phyloP scores from a whole-genome alignment of 2,113 vertebrate species.

The Pongo pygmaeus region DNA sequence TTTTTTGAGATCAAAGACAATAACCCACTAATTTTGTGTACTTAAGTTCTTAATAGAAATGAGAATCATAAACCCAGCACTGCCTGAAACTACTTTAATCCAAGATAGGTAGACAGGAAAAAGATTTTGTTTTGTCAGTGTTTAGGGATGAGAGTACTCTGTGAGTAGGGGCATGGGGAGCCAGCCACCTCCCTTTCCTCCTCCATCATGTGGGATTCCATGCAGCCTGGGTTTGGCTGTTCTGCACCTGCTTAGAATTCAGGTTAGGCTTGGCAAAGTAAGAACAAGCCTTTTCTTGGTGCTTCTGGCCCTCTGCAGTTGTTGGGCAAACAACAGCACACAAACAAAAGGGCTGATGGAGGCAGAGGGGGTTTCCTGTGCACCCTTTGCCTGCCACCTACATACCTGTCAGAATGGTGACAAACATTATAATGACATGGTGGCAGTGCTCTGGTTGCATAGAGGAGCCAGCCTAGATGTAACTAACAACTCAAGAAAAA shows the following conservation, averaged over 20 bases:
- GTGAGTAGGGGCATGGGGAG: background rate
- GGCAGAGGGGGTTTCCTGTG: background rate
- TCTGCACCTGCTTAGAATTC: background rate
- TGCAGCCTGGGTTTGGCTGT: rapidly evolving
- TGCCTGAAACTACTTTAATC: background rate
- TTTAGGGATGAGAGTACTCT: background rate
- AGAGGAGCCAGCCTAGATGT: background rate
- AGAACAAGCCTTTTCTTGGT: background rate
- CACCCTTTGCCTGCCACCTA: background rate
- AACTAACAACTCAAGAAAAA: background rate
- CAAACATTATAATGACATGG: too few relatives aligned
- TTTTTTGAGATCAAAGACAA: background rate
- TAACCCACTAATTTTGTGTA: background rate
- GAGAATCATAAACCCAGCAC: background rate
- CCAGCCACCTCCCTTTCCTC: background rate
- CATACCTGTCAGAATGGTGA: background rate
- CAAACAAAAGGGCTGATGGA: background rate
- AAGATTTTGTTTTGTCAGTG: background rate
- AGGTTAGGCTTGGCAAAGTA: background rate
- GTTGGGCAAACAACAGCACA: background rate
- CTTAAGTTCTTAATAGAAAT: background rate
- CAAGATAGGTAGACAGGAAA: background rate
- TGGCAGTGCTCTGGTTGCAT: background rate
- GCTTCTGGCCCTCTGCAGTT: background rate
- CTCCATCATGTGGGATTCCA: too few relatives aligned